phyloP scores from a whole-genome alignment of 2,113 vertebrate species.

The Planiliza haematocheilus region DNA sequence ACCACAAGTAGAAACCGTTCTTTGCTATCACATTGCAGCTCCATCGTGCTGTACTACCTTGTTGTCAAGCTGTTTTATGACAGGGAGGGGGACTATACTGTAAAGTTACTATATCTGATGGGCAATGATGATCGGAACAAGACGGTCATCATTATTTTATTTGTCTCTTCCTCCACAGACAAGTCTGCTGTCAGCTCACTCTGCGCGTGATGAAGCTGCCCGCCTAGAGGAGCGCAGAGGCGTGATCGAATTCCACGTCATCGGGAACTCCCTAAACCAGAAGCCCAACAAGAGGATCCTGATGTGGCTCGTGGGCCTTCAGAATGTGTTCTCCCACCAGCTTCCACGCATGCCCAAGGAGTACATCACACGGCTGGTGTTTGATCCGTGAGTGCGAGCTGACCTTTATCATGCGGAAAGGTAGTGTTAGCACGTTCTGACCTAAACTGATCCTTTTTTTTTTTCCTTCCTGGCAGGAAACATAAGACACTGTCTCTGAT shows the following conservation, averaged over 20 bases:
- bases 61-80: too few species aligned
- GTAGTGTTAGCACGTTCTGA: neutral
- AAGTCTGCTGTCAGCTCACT: slow-evolving; percentile 94
- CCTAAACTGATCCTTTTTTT: too few species aligned
- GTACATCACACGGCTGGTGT: slow-evolving; percentile 97
- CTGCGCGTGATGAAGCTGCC: slow-evolving; percentile 94
- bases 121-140: neutral
- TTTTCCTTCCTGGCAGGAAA: slow-evolving; percentile 85
- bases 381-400: slow-evolving; percentile 92
- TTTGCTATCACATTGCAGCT: too few species aligned
- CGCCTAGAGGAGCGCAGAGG: slow-evolving; percentile 94
- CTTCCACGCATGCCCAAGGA: slow-evolving; percentile 99
- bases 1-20: too few species aligned
- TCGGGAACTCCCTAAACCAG: slow-evolving; percentile 96
- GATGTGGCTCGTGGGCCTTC: slow-evolving; percentile 98
- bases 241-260: slow-evolving; percentile 97
- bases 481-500: slow-evolving; percentile 98
- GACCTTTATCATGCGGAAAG: neutral
- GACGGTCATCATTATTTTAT: neutral
- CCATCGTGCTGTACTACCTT: too few species aligned
- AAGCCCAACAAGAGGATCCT: slow-evolving; percentile 98
- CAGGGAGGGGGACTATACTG: too few species aligned
- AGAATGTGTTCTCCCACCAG: slow-evolving; percentile 99
- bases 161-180: slow-evolving; percentile 80
- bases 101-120: too few species aligned